These are phyloP conservation scores for Ochropacha duplaris DNA, from an alignment of 2,888 invertebrate genomes.

Conservation along the genomic window DNA sequence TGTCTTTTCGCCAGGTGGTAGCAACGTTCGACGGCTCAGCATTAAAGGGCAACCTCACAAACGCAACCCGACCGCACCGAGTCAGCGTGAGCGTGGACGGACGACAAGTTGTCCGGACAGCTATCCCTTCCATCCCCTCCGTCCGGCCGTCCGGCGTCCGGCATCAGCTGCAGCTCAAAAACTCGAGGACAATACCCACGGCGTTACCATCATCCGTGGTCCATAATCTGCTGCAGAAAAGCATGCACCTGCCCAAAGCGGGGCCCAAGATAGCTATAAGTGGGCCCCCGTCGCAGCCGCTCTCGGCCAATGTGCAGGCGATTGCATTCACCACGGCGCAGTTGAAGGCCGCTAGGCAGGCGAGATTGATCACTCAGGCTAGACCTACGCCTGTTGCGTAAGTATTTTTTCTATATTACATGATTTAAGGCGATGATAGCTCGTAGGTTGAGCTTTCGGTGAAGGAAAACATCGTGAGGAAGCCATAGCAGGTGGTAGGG, in stretches of 20 bases:
- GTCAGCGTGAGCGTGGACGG: constrained; percentile 58
- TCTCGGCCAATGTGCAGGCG: constrained; percentile 62
- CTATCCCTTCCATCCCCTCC: constrained; percentile 38
- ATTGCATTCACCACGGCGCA: constrained; percentile 64
- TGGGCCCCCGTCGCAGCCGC: constrained; percentile 45
- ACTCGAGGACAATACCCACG: constrained; percentile 46
- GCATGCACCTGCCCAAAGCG: constrained; percentile 49
- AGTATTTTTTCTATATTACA: constrained; percentile 31
- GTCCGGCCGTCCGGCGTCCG: constrained; percentile 45
- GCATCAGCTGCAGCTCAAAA: constrained; percentile 64
- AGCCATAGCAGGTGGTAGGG: too few relatives aligned
- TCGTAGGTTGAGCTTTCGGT: too few relatives aligned
- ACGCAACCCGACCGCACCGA: constrained; percentile 39
- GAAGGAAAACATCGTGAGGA: too few relatives aligned
- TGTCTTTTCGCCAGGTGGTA: constrained; percentile 32
- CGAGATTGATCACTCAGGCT: constrained; percentile 51
- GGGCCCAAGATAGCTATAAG: constrained; percentile 63
- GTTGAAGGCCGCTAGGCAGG: constrained; percentile 59
- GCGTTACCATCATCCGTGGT: constrained; percentile 58
- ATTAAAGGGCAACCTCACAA: constrained; percentile 39
- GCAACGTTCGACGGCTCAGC: constrained; percentile 23
- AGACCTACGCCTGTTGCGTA: constrained; percentile 47
- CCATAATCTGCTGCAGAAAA: constrained; percentile 54
- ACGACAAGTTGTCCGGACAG: constrained; percentile 54
- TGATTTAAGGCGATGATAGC: too few relatives aligned